These are phyloP conservation scores for Bursaphelenchus mucronatus DNA, from an alignment of 1,140 invertebrate species.

Conservation along the genomic window DNA sequence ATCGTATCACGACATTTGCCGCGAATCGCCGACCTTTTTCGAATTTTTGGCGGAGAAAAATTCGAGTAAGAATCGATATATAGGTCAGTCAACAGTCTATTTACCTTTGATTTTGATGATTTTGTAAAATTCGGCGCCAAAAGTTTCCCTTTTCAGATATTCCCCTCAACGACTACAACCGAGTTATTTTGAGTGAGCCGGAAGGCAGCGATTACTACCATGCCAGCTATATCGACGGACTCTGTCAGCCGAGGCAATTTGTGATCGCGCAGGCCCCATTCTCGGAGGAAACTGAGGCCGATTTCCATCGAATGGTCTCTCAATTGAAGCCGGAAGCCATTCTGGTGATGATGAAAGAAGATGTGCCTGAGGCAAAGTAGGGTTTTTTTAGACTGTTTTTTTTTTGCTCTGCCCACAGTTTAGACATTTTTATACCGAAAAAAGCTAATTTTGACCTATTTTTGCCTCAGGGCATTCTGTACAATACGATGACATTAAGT, in stretches of 20 bases:
- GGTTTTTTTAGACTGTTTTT: neutral
- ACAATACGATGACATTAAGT: neutral
- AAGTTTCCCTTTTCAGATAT: conserved; percentile 24
- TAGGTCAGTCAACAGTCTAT: neutral
- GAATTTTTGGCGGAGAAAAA: conserved; percentile 17
- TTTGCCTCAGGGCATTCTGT: neutral
- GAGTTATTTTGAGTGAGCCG: conserved; percentile 3
- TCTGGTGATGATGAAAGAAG: conserved; percentile 19
- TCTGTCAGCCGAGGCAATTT: conserved; percentile 8
- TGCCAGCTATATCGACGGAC: conserved; percentile 18
- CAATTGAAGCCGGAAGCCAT: conserved; percentile 22
- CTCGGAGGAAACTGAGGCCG: conserved; percentile 14
- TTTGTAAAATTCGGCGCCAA: too few species aligned
- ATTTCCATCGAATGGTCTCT: conserved; percentile 18
- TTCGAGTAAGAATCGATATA: conserved; percentile 15
- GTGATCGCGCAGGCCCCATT: conserved; percentile 24
- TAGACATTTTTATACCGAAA: too few species aligned
- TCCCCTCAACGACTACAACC: conserved; percentile 12
- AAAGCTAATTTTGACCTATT: too few species aligned
- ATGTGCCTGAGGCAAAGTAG: conserved; percentile 14
- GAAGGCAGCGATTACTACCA: conserved; percentile 19
- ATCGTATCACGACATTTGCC: conserved; percentile 1
- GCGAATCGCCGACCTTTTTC: conserved; percentile 21
- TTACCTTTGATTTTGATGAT: neutral
- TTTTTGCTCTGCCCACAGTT: too few species aligned